Conservation (phyloP, 2,113 vertebrate genomes). For the Furnarius figulus region DNA sequence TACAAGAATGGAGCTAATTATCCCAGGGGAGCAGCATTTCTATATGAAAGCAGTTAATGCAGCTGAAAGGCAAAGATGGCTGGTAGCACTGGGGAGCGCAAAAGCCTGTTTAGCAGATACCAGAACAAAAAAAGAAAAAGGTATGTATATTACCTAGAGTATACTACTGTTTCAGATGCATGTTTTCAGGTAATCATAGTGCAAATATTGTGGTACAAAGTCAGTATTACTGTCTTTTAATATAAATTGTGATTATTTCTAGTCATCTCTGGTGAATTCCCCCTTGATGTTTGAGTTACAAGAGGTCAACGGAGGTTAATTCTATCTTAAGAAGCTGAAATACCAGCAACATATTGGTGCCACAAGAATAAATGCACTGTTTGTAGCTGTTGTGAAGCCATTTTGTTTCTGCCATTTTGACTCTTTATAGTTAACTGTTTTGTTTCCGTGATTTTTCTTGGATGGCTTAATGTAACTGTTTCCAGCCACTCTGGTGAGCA, state of each 20-base stretch:
- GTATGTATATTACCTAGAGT: constrained; percentile 43
- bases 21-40: constrained; percentile 87
- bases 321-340: background rate
- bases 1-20: constrained; percentile 85
- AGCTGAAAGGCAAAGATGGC: constrained; percentile 84
- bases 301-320: background rate
- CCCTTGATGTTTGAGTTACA: background rate
- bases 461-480: background rate
- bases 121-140: constrained; percentile 86
- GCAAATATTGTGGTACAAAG: background rate
- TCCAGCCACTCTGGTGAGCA: background rate
- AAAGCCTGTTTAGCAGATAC: constrained; percentile 85
- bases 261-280: background rate
- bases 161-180: background rate
- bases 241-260: background rate
- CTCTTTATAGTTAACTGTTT: background rate
- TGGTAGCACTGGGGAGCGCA: constrained; percentile 85
- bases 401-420: background rate
- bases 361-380: background rate
- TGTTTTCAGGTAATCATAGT: background rate
- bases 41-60: constrained; percentile 87
- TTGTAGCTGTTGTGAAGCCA: background rate
- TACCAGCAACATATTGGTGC: background rate
- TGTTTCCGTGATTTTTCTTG: background rate
- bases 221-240: background rate